Evolutionary conservation across 2,797 vertebrate species (phyloP), one percentile per base, ranked within the genome.

Genomic region (Xerus rutilus): DNA sequence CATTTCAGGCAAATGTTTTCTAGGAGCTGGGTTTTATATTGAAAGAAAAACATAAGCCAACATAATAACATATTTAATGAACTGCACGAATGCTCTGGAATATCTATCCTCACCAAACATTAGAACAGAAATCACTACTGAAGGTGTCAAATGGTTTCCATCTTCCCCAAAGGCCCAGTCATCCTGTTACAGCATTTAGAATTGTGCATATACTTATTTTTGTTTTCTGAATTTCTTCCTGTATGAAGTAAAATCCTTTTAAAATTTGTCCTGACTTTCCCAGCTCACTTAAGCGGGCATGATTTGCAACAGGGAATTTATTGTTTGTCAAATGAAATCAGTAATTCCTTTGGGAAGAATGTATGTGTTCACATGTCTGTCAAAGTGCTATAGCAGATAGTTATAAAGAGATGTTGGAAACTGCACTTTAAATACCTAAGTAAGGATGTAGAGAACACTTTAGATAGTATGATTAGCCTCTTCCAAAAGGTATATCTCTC

Each of bases 1-100:
- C 86, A 96, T 95, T 97, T 97, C 95, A 97, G 74, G 57, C 91
- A 97, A 96, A 97, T 95, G 90, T 97, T 97, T 97, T 97, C 96
- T 96, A 96, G 96, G 92, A 96, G 96, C 74, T 65, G 83, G 64
- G 45, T 97, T 90, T 97, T 96, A 96, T 96, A 95, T 86, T 95
- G 96, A 96, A 97, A 97, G 85, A 95, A 85, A 96, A 97, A 73
- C 65, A 89, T 97, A 95, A 96, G 94, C 92, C 92, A 93, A 84
- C 85, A 95, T 92, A 97, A 95, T 95, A 96, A 90, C 84, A 94
- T 89, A 96, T 96, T 97, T 97, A 97, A 96, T 96, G 93, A 96
- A 84, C 77, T 92, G 89, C 92, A 95, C 0, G 7, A 94, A 95
- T 89, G 88, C 86, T 28, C 81, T 93, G 77, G 93, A 96, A 96